A percentile compares a stretch with the other conserved stretches of the same genome.
These are phyloP conservation scores for Caenorhabditis brenneri DNA, from an alignment of 1,140 invertebrate species.

Conservation along the genomic window DNA sequence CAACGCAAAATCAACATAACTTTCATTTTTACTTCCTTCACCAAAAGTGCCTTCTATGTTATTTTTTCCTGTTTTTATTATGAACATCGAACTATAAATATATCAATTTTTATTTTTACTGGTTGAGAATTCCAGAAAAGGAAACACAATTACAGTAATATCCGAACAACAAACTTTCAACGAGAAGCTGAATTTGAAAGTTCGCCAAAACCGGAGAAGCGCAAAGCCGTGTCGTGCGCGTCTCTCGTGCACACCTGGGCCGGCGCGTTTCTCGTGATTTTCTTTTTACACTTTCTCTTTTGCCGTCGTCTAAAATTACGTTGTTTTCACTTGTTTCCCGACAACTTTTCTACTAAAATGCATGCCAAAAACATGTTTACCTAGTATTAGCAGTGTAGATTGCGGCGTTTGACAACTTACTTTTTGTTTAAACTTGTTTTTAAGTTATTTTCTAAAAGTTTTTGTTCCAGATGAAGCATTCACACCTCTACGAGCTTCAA, in stretches of 20 bases:
- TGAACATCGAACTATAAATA: background rate
- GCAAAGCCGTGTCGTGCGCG: background rate
- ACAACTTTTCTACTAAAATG: background rate
- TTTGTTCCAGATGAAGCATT: slow-evolving; percentile 40
- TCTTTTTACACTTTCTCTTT: slow-evolving; percentile 28
- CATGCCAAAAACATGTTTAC: background rate
- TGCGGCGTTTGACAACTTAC: background rate
- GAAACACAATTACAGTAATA: background rate
- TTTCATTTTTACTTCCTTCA: background rate
- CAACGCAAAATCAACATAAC: background rate
- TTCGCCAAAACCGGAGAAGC: background rate
- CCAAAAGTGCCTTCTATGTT: background rate
- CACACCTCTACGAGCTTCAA: slow-evolving; percentile 62
- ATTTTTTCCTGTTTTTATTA: background rate
- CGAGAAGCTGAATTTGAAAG: background rate
- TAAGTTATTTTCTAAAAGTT: background rate
- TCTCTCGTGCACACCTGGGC: background rate
- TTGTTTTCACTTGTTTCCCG: slow-evolving; percentile 19
- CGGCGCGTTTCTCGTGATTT: slow-evolving; percentile 1
- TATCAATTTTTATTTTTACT: background rate
- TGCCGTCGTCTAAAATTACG: background rate
- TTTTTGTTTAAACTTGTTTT: background rate
- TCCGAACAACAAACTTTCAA: too few species aligned
- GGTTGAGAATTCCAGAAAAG: too few species aligned
- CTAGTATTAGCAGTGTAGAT: background rate